A percentile compares a stretch with the other conserved stretches of the same genome.
phyloP scores from a whole-genome alignment of 2,888 invertebrate genomes.

The Schizotus pectinicornis region DNA sequence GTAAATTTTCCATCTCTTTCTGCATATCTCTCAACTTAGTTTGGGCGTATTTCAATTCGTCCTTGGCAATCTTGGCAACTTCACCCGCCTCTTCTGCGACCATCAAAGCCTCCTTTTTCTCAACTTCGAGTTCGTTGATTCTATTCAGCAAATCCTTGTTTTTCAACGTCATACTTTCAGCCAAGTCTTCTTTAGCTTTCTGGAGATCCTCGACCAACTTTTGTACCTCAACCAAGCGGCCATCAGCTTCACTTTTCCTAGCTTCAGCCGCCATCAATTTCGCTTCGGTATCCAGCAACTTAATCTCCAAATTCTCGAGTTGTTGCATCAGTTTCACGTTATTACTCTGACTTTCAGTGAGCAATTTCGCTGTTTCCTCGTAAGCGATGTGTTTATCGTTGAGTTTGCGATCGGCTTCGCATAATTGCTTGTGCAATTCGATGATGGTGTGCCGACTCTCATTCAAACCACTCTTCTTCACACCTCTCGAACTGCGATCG shows the following conservation, averaged over 20 bases:
- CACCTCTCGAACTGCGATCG: constrained; percentile 21
- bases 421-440: constrained; percentile 57
- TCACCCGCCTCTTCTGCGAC: constrained; percentile 35
- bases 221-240: constrained; percentile 33
- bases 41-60: constrained; percentile 41
- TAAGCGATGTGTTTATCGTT: constrained; percentile 35
- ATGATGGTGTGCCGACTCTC: constrained; percentile 44
- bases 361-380: constrained; percentile 11
- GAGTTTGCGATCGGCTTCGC: constrained; percentile 56
- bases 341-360: constrained; percentile 4
- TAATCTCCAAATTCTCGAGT: constrained; percentile 25
- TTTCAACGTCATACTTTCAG: constrained; percentile 43
- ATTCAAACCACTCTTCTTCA: constrained; percentile 16
- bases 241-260: constrained; percentile 33
- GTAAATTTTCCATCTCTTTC: constrained; percentile 33
- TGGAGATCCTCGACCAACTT: constrained; percentile 46
- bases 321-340: constrained; percentile 17
- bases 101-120: constrained; percentile 43
- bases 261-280: constrained; percentile 1
- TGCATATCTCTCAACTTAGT: constrained; percentile 37
- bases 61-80: constrained; percentile 37
- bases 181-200: constrained; percentile 41
- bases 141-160: constrained; percentile 49
- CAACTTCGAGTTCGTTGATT: constrained; percentile 48
- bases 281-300: constrained; percentile 24